A percentile compares a stretch with the other conserved stretches of the same genome.
Evolutionary conservation across 2,797 vertebrate genomes (phyloP).

Genomic region (Girardinus metallicus): DNA sequence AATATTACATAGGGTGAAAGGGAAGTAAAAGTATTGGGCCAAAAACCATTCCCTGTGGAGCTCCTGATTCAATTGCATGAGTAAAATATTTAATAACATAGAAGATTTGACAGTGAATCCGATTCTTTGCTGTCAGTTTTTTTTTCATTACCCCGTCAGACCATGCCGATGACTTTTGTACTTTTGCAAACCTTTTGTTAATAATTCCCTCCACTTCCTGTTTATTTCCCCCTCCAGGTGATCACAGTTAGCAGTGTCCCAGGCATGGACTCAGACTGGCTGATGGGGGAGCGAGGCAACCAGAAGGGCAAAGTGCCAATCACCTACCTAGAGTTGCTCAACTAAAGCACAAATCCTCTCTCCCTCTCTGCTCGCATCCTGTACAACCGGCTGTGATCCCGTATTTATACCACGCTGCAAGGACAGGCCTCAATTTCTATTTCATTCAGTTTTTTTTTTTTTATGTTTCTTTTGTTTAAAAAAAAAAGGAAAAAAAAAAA

Average conservation of each 20-base stretch:
- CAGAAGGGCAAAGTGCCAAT: constrained; percentile 99
- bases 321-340: constrained; percentile 98
- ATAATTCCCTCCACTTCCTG: neutral
- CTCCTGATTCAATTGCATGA: neutral
- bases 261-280: constrained; percentile 98
- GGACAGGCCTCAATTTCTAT: constrained; percentile 38
- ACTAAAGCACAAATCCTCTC: constrained; percentile 75
- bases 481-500: neutral
- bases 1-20: neutral
- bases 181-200: neutral
- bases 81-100: neutral
- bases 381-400: constrained; percentile 44
- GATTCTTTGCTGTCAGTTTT: neutral
- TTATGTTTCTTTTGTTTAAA: neutral
- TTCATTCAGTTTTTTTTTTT: constrained; percentile 27
- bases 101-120: neutral
- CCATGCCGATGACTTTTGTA: too few species aligned
- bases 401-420: constrained; percentile 65
- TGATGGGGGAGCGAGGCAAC: constrained; percentile 96
- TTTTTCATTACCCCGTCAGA: too few species aligned
- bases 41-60: neutral
- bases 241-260: constrained; percentile 93
- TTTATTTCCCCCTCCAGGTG: constrained; percentile 78
- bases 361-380: neutral
- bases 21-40: neutral